Conservation (phyloP, 2,113 vertebrate genomes). For the Thunnus maccoyii region DNA sequence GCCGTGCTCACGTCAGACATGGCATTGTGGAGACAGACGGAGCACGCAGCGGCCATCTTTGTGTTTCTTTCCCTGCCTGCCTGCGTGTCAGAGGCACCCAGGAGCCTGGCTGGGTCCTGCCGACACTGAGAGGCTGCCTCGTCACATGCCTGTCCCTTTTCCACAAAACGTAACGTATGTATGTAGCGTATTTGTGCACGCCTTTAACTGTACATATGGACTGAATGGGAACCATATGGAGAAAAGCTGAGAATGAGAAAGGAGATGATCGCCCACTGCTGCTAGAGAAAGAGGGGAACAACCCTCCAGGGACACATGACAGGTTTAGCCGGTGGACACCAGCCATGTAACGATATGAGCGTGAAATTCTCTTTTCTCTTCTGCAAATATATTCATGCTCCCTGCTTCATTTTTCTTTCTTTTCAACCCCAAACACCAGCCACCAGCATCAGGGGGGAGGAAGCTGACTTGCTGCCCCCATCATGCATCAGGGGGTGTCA, state of each 20-base stretch:
- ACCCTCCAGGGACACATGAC: slow-evolving; percentile 69
- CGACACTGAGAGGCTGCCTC: slow-evolving; percentile 62
- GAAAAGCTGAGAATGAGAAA: slow-evolving; percentile 40
- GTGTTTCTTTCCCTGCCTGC: slow-evolving; percentile 56
- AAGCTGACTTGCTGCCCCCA: slow-evolving; percentile 75
- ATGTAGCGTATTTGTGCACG: slow-evolving; percentile 9
- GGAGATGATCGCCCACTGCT: slow-evolving; percentile 40
- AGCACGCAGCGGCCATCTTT: slow-evolving; percentile 79
- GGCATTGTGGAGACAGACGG: slow-evolving; percentile 61
- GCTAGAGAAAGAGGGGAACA: slow-evolving; percentile 42
- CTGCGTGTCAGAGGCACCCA: slow-evolving; percentile 68
- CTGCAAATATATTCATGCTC: slow-evolving; percentile 62
- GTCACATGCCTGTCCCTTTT: slow-evolving; percentile 69
- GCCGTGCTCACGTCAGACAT: slow-evolving; percentile 61
- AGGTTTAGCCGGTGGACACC: slow-evolving; percentile 72
- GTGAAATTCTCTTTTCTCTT: slow-evolving; percentile 75
- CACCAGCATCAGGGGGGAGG: slow-evolving; percentile 50
- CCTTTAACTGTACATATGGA: slow-evolving; percentile 27
- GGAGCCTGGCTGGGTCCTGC: slow-evolving; percentile 70
- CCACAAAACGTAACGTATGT: not conserved
- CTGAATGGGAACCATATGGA: slow-evolving; percentile 48
- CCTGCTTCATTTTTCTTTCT: slow-evolving; percentile 59
- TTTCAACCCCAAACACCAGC: slow-evolving; percentile 64
- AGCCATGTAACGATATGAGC: slow-evolving; percentile 71
- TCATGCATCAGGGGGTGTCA: slow-evolving; percentile 83